These are phyloP conservation scores for Rattus norvegicus DNA, from an alignment of 2,113 vertebrate species.

Conservation along the genomic window DNA sequence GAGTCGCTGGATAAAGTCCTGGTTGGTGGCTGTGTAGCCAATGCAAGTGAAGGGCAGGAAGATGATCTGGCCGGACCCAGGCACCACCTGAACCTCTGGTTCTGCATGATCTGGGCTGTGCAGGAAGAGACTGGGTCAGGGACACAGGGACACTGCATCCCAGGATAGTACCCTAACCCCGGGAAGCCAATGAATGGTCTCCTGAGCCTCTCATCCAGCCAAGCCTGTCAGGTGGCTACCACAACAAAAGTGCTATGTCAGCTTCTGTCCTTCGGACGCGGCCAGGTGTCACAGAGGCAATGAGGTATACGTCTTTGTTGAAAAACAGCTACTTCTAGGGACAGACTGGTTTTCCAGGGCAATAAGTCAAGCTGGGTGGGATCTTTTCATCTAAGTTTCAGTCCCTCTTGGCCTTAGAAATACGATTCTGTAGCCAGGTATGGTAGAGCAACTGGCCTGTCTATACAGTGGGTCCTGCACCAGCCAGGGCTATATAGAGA, in stretches of 20 bases:
- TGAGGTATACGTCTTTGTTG: background rate
- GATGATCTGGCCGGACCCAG: conserved; percentile 82
- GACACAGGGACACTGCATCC: background rate
- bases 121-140: conserved; percentile 45
- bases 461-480: background rate
- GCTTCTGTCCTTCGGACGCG: too few species aligned
- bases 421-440: background rate
- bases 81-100: conserved; percentile 82
- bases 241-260: too few species aligned
- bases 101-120: conserved; percentile 83
- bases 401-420: background rate
- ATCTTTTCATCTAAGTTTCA: conserved; percentile 14
- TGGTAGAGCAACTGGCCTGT: too few species aligned
- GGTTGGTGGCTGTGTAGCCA: conserved; percentile 89
- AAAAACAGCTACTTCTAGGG: background rate
- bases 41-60: conserved; percentile 91
- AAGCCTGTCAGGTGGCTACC: background rate
- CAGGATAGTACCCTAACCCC: background rate
- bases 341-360: background rate
- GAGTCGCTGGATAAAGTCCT: conserved; percentile 91
- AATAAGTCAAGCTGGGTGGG: background rate
- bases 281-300: background rate
- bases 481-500: background rate
- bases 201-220: background rate
- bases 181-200: background rate